Evolutionary conservation across 2,797 vertebrate genomes (phyloP).

Genomic region (Aplochiton taeniatus): DNA sequence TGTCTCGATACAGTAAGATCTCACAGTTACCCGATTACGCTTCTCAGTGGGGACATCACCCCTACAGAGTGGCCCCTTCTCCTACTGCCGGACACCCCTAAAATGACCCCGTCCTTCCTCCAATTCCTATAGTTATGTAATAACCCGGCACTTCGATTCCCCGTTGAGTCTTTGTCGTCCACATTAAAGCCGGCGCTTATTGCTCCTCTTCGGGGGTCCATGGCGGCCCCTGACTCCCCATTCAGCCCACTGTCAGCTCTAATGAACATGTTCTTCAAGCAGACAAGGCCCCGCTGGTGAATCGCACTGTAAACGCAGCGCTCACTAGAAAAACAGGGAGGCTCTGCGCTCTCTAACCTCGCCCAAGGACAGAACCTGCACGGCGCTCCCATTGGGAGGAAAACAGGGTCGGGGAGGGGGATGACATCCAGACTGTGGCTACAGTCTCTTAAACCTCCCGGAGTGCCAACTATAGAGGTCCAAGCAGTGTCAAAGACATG

Average conservation of each 20-base stretch:
- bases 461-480: no score
- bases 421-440: no score
- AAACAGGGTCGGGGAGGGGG: neutral
- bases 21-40: neutral
- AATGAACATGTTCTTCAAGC: constrained; percentile 63
- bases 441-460: no score
- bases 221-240: constrained; percentile 59
- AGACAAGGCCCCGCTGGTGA: constrained; percentile 47
- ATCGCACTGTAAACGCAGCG: constrained; percentile 40
- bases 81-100: no score
- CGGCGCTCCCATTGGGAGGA: constrained; percentile 5
- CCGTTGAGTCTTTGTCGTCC: constrained; percentile 68
- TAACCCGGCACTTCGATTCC: constrained; percentile 72
- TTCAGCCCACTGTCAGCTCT: constrained; percentile 65
- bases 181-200: constrained; percentile 62
- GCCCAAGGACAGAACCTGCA: constrained; percentile 4
- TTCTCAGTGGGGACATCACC: constrained; percentile 3
- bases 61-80: constrained; percentile 24
- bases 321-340: constrained; percentile 26
- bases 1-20: no score
- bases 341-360: constrained; percentile 17
- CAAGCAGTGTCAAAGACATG: no score
- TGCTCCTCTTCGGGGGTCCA: constrained; percentile 45
- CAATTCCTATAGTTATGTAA: constrained; percentile 63
- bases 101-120: constrained; percentile 35